Evolutionary conservation across 1,140 invertebrate species (phyloP).

Genomic region (Drosophila nasuta): DNA sequence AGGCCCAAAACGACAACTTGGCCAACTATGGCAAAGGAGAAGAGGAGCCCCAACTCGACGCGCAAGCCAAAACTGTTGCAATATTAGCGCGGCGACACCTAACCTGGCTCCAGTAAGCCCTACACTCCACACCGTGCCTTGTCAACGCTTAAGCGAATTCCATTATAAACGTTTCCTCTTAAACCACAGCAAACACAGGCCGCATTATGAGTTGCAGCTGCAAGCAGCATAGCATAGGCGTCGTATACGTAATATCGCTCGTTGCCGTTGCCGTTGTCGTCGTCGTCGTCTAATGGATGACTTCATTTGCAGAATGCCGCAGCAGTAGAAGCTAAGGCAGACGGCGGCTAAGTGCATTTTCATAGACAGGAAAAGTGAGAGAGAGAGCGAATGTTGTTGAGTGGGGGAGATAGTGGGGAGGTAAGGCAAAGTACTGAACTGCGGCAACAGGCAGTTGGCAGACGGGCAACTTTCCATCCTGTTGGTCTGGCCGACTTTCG

Average conservation of each 20-base stretch:
- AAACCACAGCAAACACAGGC: constrained; percentile 68
- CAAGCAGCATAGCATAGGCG: constrained; percentile 28
- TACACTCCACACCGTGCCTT: not conserved
- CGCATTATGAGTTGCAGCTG: constrained; percentile 61
- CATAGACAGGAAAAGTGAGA: constrained; percentile 40
- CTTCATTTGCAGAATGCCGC: constrained; percentile 79
- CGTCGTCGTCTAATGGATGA: constrained; percentile 73
- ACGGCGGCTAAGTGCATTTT: constrained; percentile 72
- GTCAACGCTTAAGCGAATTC: constrained; percentile 71
- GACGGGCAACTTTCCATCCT: constrained; percentile 28
- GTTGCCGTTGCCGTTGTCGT: constrained; percentile 29
- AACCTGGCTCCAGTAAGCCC: not conserved
- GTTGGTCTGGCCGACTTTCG: constrained; percentile 62
- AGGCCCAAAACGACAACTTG: constrained; percentile 24
- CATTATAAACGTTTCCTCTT: constrained; percentile 81
- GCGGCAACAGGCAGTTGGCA: constrained; percentile 69
- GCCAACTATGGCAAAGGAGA: constrained; percentile 2
- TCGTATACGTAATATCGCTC: constrained; percentile 65
- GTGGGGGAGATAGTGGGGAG: not conserved
- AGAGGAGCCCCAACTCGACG: not conserved
- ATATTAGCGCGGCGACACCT: constrained; percentile 55
- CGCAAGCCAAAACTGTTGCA: constrained; percentile 20
- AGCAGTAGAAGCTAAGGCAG: constrained; percentile 32
- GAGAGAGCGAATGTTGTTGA: constrained; percentile 3
- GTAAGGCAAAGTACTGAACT: not conserved